phyloP scores from a whole-genome alignment of 2,888 invertebrate genomes.

The Chamaedrilus cognettii region DNA sequence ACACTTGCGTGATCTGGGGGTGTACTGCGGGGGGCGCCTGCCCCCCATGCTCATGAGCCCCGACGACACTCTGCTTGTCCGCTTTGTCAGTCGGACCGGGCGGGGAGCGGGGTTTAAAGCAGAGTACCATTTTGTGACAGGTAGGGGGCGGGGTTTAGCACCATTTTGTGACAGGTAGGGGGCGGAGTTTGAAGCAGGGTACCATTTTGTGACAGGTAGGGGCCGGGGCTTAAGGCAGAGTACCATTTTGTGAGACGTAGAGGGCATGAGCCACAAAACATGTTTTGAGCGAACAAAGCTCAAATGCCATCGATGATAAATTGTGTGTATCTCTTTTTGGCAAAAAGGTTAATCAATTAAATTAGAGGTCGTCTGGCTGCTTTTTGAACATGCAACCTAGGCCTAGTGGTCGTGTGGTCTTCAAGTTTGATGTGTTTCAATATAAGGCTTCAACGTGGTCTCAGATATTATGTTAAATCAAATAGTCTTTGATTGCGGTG shows the following conservation, averaged over 20 bases:
- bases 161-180: too few relatives aligned
- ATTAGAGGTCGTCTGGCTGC: too few relatives aligned
- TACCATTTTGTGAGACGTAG: neutral
- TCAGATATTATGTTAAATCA: neutral
- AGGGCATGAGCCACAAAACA: too few relatives aligned
- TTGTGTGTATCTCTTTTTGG: neutral
- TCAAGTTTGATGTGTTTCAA: too few relatives aligned
- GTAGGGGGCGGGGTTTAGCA: neutral
- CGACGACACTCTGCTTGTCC: constrained; percentile 6
- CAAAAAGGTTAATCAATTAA: too few relatives aligned
- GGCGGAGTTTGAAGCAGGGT: neutral
- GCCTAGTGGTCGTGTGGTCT: too few relatives aligned
- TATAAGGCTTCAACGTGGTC: neutral
- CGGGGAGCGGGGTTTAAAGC: neutral
- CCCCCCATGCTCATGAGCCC: constrained; percentile 82
- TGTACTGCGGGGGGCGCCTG: constrained; percentile 79
- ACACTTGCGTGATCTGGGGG: constrained; percentile 81
- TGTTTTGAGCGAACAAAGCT: neutral
- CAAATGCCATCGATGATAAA: too few relatives aligned
- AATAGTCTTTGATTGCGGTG: neutral
- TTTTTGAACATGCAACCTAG: neutral
- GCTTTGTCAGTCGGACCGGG: neutral
- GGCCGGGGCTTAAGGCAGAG: neutral
- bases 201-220: neutral
- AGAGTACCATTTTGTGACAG: neutral